These are phyloP conservation scores for Tricholaema leucomelas DNA, from an alignment of 2,113 vertebrate species.

Conservation along the genomic window DNA sequence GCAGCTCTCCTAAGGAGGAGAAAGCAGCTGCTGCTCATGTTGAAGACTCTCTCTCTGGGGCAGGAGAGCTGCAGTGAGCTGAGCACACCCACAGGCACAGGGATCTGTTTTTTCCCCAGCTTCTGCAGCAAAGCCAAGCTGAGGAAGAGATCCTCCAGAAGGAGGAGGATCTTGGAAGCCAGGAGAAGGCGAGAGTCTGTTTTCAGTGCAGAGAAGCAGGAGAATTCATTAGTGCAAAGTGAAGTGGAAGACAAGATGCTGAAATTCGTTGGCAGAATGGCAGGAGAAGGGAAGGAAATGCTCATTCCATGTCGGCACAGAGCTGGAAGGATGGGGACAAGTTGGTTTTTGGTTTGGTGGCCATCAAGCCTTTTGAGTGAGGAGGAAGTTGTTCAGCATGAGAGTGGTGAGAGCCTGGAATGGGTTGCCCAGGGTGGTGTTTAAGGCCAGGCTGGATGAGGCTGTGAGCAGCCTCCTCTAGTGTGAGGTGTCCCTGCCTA, in stretches of 20 bases:
- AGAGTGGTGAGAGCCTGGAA: too few relatives aligned
- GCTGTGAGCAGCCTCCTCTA: too few relatives aligned
- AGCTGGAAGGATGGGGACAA: background rate
- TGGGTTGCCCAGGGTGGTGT: too few relatives aligned
- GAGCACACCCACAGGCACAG: background rate
- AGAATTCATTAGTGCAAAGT: background rate
- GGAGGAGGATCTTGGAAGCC: background rate
- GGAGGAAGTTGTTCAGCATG: too few relatives aligned
- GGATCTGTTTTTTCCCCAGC: background rate
- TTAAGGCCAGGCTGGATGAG: too few relatives aligned
- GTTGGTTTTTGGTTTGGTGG: background rate
- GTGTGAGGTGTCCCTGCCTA: too few relatives aligned
- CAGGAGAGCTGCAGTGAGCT: background rate
- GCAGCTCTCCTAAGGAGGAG: background rate
- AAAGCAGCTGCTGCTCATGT: background rate
- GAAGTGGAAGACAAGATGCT: slow-evolving; percentile 19
- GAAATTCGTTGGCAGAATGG: slow-evolving; percentile 20
- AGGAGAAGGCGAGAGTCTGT: background rate
- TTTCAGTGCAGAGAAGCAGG: background rate
- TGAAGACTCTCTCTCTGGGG: background rate
- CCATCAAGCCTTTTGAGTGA: background rate
- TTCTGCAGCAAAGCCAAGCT: background rate
- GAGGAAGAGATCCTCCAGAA: background rate
- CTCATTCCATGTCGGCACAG: background rate
- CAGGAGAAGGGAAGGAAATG: slow-evolving; percentile 28